Conservation (phyloP, 2,113 vertebrate genomes). For the Callipepla californica region DNA sequence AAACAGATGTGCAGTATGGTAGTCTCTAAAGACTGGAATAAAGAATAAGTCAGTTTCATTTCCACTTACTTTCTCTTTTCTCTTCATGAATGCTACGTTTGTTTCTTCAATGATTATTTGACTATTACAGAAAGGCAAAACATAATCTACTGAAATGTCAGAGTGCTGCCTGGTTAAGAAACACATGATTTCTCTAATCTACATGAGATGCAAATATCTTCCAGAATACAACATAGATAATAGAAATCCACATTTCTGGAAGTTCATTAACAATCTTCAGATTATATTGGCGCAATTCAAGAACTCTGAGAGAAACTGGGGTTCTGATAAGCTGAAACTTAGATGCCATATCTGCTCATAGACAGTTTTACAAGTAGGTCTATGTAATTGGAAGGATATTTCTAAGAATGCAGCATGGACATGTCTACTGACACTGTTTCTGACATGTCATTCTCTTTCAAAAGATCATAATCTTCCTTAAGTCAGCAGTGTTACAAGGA, state of each 20-base stretch:
- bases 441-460: not conserved
- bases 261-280: not conserved
- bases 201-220: slow-evolving; percentile 20
- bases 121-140: not conserved
- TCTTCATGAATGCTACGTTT: slow-evolving; percentile 33
- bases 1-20: slow-evolving; percentile 52
- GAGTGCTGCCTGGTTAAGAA: slow-evolving; percentile 16
- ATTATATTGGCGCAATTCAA: not conserved
- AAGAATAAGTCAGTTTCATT: slow-evolving; percentile 45
- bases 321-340: not conserved
- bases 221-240: slow-evolving; percentile 15
- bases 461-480: not conserved
- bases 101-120: slow-evolving; percentile 20
- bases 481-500: not conserved
- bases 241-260: slow-evolving; percentile 5
- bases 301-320: not conserved
- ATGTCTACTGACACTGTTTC: not conserved
- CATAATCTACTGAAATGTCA: not conserved
- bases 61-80: slow-evolving; percentile 42
- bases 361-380: not conserved
- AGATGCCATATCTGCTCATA: not conserved
- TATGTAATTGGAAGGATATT: slow-evolving; percentile 24
- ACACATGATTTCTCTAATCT: not conserved
- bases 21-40: slow-evolving; percentile 37
- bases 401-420: not conserved